These are phyloP conservation scores for Eulithis prunata DNA, from an alignment of 2,888 invertebrate species.

Conservation along the genomic window DNA sequence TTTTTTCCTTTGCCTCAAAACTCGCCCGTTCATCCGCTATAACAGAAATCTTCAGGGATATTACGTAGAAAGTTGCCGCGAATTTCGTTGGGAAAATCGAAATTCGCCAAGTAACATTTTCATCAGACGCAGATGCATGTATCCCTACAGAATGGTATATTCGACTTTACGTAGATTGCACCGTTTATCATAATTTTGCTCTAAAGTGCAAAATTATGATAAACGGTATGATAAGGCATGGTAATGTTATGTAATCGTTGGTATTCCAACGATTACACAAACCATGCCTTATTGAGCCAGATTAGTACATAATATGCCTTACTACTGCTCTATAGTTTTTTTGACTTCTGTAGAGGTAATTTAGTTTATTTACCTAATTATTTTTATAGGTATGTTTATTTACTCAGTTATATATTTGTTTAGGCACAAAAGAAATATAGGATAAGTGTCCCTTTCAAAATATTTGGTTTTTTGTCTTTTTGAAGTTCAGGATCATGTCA, in stretches of 20 bases:
- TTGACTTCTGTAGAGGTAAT: too few relatives aligned
- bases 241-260: conserved; percentile 17
- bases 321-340: too few relatives aligned
- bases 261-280: not conserved
- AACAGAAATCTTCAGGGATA: conserved; percentile 51
- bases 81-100: conserved; percentile 50
- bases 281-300: too few relatives aligned
- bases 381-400: too few relatives aligned
- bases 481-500: too few relatives aligned
- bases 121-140: conserved; percentile 41
- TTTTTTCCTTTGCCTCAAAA: conserved; percentile 62
- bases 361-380: too few relatives aligned
- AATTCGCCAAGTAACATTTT: conserved; percentile 51
- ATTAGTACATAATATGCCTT: too few relatives aligned
- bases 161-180: conserved; percentile 44
- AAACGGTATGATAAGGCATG: too few relatives aligned
- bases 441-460: too few relatives aligned
- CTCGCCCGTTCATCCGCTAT: conserved; percentile 47
- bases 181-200: conserved; percentile 41
- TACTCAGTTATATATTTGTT: too few relatives aligned
- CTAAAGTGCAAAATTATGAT: not conserved
- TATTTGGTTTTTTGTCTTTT: too few relatives aligned
- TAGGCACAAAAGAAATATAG: too few relatives aligned
- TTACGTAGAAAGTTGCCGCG: conserved; percentile 53
- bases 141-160: conserved; percentile 42